Evolutionary conservation across 2,888 invertebrate genomes (phyloP).

Genomic region (Himalopsyche japonica): DNA sequence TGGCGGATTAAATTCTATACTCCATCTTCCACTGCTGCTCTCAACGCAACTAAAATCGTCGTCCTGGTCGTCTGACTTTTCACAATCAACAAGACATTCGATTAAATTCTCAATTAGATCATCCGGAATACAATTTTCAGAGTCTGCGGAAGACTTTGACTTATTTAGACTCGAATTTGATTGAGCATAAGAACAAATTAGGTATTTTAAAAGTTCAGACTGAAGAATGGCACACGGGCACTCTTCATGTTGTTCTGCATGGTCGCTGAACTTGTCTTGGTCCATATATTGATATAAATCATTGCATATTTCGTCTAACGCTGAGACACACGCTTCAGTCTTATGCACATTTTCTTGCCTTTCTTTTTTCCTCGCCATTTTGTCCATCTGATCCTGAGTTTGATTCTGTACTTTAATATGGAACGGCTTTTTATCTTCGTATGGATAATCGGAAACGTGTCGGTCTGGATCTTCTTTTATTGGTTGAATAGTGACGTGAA

Average conservation of each 20-base stretch:
- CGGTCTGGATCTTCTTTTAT: conserved; percentile 56
- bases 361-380: not conserved
- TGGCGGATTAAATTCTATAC: conserved; percentile 55
- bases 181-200: not conserved
- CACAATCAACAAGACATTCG: not conserved
- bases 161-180: not conserved
- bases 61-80: not conserved
- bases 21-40: conserved; percentile 54
- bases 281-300: conserved; percentile 18
- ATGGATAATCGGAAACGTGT: conserved; percentile 53
- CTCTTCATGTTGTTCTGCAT: not conserved
- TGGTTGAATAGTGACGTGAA: conserved; percentile 55
- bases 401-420: not conserved
- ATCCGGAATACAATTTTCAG: not conserved
- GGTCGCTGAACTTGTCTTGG: not conserved
- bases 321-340: not conserved
- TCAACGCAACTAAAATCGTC: not conserved
- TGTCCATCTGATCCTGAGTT: not conserved
- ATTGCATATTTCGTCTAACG: conserved; percentile 13
- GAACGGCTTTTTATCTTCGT: conserved; percentile 52
- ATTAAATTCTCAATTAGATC: not conserved
- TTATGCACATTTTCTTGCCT: not conserved
- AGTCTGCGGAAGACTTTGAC: not conserved
- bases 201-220: conserved; percentile 2
- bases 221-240: conserved; percentile 18